These are phyloP conservation scores for Geopemphigus sp. DNA, from an alignment of 1,140 invertebrate species.

Conservation along the genomic window DNA sequence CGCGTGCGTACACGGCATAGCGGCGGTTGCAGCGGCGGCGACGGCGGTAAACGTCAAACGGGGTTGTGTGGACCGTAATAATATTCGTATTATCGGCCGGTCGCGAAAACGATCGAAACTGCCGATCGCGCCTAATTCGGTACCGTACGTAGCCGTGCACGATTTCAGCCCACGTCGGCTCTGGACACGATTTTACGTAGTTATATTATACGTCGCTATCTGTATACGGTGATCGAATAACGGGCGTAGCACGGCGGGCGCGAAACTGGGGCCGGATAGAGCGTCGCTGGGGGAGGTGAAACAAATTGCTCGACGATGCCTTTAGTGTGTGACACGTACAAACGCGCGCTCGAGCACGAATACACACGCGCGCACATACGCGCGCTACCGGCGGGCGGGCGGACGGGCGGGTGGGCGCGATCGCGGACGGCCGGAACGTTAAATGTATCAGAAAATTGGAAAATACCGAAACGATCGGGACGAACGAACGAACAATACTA, in stretches of 20 bases:
- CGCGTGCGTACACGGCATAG: no score
- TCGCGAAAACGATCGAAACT: no score
- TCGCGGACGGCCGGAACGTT: slow-evolving; percentile 11
- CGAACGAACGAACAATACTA: slow-evolving; percentile 37
- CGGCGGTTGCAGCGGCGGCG: no score
- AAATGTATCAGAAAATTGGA: slow-evolving; percentile 46
- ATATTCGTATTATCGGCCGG: no score
- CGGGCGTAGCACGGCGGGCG: neutral
- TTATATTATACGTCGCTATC: no score
- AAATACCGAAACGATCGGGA: slow-evolving; percentile 37
- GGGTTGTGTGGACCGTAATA: no score
- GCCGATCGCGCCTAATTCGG: no score
- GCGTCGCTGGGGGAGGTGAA: slow-evolving; percentile 18
- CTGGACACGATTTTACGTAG: no score
- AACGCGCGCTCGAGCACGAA: no score
- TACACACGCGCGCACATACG: neutral
- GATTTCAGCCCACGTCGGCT: no score
- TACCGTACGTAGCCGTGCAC: no score
- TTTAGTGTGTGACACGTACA: slow-evolving; percentile 5
- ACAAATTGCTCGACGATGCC: slow-evolving; percentile 37
- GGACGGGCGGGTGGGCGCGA: neutral
- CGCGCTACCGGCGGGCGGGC: neutral
- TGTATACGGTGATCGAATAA: neutral
- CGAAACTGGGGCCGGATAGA: neutral
- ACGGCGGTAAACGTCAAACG: no score